A percentile compares a stretch with the other conserved stretches of the same genome.
phyloP scores from a whole-genome alignment of 1,140 invertebrate genomes.

The Meloidogyne exigua region DNA sequence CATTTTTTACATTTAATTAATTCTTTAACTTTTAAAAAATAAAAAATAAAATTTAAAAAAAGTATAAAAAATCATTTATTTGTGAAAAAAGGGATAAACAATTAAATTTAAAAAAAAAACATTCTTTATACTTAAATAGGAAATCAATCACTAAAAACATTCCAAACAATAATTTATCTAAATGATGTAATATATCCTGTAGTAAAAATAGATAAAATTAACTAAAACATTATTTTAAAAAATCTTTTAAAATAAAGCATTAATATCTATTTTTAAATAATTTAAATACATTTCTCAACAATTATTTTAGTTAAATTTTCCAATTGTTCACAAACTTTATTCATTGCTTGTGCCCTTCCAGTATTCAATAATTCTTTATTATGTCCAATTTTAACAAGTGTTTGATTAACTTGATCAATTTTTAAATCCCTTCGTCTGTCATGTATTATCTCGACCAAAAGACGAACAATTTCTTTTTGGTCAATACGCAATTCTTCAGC shows the following conservation, averaged over 20 bases:
- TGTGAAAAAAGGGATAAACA: too few relatives aligned
- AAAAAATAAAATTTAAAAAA: neutral
- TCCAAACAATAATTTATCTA: too few relatives aligned
- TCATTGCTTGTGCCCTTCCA: slow-evolving; percentile 33
- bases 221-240: too few relatives aligned
- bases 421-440: slow-evolving; percentile 74
- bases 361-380: slow-evolving; percentile 23
- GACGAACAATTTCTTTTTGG: slow-evolving; percentile 88
- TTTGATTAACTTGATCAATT: slow-evolving; percentile 40
- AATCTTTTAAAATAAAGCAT: too few relatives aligned
- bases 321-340: slow-evolving; percentile 41
- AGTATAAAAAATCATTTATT: too few relatives aligned
- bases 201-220: too few relatives aligned
- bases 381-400: slow-evolving; percentile 31
- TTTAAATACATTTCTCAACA: slow-evolving; percentile 21
- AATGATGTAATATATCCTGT: too few relatives aligned
- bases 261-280: too few relatives aligned
- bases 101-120: too few relatives aligned
- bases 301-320: slow-evolving; percentile 19
- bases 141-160: too few relatives aligned
- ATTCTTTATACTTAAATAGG: too few relatives aligned
- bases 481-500: slow-evolving; percentile 96
- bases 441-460: slow-evolving; percentile 96
- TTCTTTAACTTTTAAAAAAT: neutral
- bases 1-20: neutral